Conservation (phyloP, 2,113 vertebrate genomes). For the Pseudorectes ferrugineus region DNA sequence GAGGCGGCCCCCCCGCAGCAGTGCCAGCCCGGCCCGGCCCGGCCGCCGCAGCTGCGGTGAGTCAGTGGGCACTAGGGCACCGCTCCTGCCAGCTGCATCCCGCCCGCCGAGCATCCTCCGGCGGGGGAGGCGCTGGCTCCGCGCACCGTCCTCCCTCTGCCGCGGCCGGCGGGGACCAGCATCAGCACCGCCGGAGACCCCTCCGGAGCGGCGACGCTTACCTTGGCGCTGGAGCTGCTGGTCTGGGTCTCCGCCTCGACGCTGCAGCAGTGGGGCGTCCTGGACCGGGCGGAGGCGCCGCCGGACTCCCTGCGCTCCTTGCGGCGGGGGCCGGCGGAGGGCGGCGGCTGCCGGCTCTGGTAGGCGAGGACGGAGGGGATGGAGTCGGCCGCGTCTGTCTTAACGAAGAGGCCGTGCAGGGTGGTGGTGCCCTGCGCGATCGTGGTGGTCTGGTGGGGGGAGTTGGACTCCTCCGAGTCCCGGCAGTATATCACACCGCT, state of each 20-base stretch:
- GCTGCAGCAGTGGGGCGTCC: slow-evolving; percentile 71
- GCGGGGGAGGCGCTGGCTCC: neutral
- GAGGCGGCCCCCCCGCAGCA: neutral
- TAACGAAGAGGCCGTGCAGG: slow-evolving; percentile 88
- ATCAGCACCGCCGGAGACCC: no score
- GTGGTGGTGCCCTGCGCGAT: slow-evolving; percentile 86
- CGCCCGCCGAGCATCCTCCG: neutral
- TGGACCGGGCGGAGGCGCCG: slow-evolving; percentile 70
- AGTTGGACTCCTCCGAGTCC: slow-evolving; percentile 93
- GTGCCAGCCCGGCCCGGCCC: neutral
- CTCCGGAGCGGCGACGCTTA: neutral
- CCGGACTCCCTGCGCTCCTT: slow-evolving; percentile 68
- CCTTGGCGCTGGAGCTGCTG: slow-evolving; percentile 82
- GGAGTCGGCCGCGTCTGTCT: slow-evolving; percentile 88
- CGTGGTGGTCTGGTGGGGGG: slow-evolving; percentile 86
- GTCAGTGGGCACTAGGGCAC: neutral
- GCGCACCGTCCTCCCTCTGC: neutral
- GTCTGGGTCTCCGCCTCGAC: slow-evolving; percentile 92
- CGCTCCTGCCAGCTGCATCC: neutral
- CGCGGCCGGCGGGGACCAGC: neutral
- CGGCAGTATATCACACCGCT: slow-evolving; percentile 98
- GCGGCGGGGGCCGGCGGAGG: slow-evolving; percentile 71
- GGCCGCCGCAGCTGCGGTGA: neutral
- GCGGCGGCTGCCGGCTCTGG: slow-evolving; percentile 75
- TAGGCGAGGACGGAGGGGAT: slow-evolving; percentile 82